Conservation (phyloP, 2,888 invertebrate genomes). For the Aplocera efformata region DNA sequence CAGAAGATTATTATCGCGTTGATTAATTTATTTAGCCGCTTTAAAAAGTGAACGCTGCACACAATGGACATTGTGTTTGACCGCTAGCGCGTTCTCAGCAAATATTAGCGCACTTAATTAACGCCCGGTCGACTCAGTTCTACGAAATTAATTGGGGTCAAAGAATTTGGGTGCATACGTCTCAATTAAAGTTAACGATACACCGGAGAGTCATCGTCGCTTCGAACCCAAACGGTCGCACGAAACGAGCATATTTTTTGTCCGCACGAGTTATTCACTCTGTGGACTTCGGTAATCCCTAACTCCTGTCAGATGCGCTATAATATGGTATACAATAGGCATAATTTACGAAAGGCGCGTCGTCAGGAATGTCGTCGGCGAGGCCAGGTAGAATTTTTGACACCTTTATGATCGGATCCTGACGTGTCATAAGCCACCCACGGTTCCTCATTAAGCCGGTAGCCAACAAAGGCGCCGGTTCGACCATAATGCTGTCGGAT, state of each 20-base stretch:
- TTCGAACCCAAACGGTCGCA: constrained; percentile 31
- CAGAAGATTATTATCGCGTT: constrained; percentile 19
- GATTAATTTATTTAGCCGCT: constrained; percentile 14
- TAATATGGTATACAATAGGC: constrained; percentile 60
- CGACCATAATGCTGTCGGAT: constrained; percentile 74
- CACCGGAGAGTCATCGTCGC: constrained; percentile 44
- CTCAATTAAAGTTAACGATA: constrained; percentile 65
- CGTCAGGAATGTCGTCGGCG: constrained; percentile 71
- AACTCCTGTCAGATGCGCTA: constrained; percentile 42
- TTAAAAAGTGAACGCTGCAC: constrained; percentile 31
- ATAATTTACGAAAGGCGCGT: constrained; percentile 72
- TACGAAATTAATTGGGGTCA: constrained; percentile 77
- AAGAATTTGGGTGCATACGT: constrained; percentile 75
- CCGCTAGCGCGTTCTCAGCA: constrained; percentile 52
- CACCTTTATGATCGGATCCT: constrained; percentile 78
- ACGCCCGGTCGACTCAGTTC: constrained; percentile 66
- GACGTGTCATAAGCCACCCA: constrained; percentile 78
- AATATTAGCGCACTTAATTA: constrained; percentile 73
- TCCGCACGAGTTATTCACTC: constrained; percentile 16
- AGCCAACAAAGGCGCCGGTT: constrained; percentile 74
- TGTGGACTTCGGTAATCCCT: constrained; percentile 44
- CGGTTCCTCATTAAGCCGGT: constrained; percentile 75
- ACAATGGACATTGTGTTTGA: constrained; percentile 43
- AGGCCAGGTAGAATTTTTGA: constrained; percentile 75
- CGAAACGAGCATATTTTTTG: constrained; percentile 21